These are phyloP conservation scores for Polyergus mexicanus DNA, from an alignment of 1,140 invertebrate genomes.

Conservation along the genomic window DNA sequence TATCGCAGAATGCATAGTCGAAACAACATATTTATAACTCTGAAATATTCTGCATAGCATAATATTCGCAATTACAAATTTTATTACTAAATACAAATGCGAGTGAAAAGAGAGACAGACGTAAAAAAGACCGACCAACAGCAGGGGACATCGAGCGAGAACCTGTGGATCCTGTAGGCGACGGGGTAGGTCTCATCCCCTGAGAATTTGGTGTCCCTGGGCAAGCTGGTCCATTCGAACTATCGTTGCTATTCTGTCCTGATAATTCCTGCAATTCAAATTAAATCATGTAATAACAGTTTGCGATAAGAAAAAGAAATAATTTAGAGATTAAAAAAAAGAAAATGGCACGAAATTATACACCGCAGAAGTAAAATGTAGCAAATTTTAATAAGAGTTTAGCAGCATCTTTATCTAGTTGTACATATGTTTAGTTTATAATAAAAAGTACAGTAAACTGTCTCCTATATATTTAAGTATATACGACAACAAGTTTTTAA, in stretches of 20 bases:
- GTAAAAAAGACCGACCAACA: constrained; percentile 91
- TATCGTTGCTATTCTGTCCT: constrained; percentile 94
- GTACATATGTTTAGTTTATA: neutral
- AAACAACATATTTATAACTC: neutral
- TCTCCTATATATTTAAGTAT: too few species aligned
- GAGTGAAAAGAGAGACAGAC: constrained; percentile 50
- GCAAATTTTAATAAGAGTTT: neutral
- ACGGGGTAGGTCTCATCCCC: constrained; percentile 95
- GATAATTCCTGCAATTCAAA: constrained; percentile 90
- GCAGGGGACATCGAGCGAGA: constrained; percentile 98
- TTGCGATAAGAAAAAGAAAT: neutral
- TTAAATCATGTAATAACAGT: neutral
- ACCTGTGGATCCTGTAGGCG: constrained; percentile 96
- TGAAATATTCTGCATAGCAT: constrained; percentile 85
- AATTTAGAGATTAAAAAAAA: neutral
- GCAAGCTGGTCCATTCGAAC: constrained; percentile 91
- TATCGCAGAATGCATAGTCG: neutral
- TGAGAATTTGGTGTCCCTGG: constrained; percentile 91
- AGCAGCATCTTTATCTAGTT: neutral
- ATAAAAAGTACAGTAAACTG: neutral
- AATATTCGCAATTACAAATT: constrained; percentile 6
- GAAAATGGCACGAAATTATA: neutral
- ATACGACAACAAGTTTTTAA: neutral
- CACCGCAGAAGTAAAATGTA: neutral
- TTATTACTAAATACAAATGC: constrained; percentile 49